phyloP scores from a whole-genome alignment of 2,888 invertebrate species.

The Eledone cirrhosa region DNA sequence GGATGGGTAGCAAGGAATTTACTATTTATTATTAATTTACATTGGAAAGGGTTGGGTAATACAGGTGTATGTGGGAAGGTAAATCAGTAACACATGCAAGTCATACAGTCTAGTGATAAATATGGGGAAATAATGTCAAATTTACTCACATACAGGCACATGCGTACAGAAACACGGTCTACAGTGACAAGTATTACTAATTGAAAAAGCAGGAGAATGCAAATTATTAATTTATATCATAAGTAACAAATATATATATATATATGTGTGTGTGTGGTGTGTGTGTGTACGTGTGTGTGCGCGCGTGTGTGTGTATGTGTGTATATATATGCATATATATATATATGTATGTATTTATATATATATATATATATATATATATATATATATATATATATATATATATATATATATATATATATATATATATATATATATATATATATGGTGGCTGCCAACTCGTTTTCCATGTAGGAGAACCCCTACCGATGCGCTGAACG shows the following conservation, averaged over 20 bases:
- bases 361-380: background rate
- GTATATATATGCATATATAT: background rate
- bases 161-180: background rate
- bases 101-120: too few relatives aligned
- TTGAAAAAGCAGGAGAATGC: background rate
- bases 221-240: background rate
- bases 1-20: too few relatives aligned
- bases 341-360: background rate
- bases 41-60: too few relatives aligned
- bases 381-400: background rate
- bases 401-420: slow-evolving; percentile 9
- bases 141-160: background rate
- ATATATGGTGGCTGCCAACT: too few relatives aligned
- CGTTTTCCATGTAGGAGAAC: too few relatives aligned
- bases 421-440: slow-evolving; percentile 12
- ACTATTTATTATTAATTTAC: too few relatives aligned
- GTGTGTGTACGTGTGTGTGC: background rate
- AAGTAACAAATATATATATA: background rate
- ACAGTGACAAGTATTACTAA: background rate
- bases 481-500: too few relatives aligned
- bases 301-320: background rate
- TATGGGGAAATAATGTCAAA: background rate
- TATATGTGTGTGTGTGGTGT: too few relatives aligned
- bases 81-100: too few relatives aligned
- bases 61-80: too few relatives aligned